Base-by-base conservation (phyloP, 2,888 invertebrate genomes). In the Cheilosia vernalis region DNA sequence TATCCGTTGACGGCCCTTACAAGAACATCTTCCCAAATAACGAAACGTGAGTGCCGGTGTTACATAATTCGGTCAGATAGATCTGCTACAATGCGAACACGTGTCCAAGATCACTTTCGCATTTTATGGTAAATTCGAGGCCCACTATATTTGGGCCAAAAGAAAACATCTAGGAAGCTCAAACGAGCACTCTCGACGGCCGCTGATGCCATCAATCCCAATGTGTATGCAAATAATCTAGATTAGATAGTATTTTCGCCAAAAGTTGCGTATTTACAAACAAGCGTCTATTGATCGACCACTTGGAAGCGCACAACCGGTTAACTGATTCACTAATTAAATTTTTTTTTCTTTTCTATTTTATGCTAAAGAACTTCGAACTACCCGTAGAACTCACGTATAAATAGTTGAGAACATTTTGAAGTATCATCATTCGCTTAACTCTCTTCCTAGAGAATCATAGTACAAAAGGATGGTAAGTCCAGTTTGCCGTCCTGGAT, bases 391-490 rank as follows among this genome's bases (percentile, higher is more conserved):
- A 61, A 60, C n/a, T 40, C 19, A 24, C 37, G 33, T 85, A 85
- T 85, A 85, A 85, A 85, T 67, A 85, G 85, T 21, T 51, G 47
- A 58, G 76, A 67, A 51, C 17, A 49, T 81, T 72, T 51, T 37
- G 56, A 24, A 61, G 13, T 30, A 77, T 40, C 72, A 85, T 85
- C 85, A 85, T 81, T 85, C 76, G 76, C 73, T 72, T 44, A 61
- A 73, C 37, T 81, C 70, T 81, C 76, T 67, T 84, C 76, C 53
- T 67, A 72, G 72, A 70, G 66, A 70, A 76, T 42, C 40, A 66
- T 42, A 72, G 66, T 42, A 51, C 44, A 66, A 61, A 64, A 85
- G 77, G 61, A 85, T 85, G 85, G 85, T 85, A 67, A 81, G 85
- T 72, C 30, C 24, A 44, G 13, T 51, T 55, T 15, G 10, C 17